These are phyloP conservation scores for Cantharis rustica DNA, from an alignment of 2,888 invertebrate genomes.

Conservation along the genomic window DNA sequence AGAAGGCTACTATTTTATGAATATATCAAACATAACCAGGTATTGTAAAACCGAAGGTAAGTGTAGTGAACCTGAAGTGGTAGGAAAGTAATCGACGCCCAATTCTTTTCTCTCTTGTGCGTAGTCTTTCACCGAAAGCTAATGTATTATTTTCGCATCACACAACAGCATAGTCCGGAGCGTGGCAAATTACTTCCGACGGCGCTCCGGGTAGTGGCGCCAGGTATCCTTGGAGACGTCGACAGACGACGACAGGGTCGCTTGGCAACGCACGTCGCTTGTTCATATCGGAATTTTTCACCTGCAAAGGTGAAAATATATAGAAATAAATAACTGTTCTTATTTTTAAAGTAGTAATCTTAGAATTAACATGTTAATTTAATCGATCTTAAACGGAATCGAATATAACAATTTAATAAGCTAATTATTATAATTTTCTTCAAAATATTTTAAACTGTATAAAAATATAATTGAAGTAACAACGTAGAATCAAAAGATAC, in stretches of 20 bases:
- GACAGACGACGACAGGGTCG: slow-evolving; percentile 55
- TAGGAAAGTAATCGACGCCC: slow-evolving; percentile 24
- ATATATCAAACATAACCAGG: neutral
- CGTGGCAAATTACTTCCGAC: slow-evolving; percentile 62
- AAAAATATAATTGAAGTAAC: neutral
- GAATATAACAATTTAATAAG: neutral
- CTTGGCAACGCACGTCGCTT: slow-evolving; percentile 61
- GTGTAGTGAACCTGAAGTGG: slow-evolving; percentile 14
- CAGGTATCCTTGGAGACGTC: slow-evolving; percentile 61
- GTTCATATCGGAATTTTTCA: slow-evolving; percentile 42
- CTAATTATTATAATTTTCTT: neutral
- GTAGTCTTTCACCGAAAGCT: slow-evolving; percentile 47
- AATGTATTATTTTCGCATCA: slow-evolving; percentile 52
- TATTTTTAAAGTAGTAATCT: neutral
- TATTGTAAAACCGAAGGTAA: neutral
- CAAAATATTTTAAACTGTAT: neutral
- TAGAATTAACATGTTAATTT: neutral
- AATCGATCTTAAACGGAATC: neutral
- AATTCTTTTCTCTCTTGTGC: slow-evolving; percentile 33
- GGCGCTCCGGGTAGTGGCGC: slow-evolving; percentile 63
- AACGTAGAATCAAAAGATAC: neutral
- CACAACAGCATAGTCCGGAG: slow-evolving; percentile 47
- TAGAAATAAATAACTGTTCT: neutral
- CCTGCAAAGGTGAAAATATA: slow-evolving; percentile 40
- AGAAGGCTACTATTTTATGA: neutral